Evolutionary conservation across 2,888 invertebrate genomes (phyloP).

Genomic region (Archaeoteleia sp.): DNA sequence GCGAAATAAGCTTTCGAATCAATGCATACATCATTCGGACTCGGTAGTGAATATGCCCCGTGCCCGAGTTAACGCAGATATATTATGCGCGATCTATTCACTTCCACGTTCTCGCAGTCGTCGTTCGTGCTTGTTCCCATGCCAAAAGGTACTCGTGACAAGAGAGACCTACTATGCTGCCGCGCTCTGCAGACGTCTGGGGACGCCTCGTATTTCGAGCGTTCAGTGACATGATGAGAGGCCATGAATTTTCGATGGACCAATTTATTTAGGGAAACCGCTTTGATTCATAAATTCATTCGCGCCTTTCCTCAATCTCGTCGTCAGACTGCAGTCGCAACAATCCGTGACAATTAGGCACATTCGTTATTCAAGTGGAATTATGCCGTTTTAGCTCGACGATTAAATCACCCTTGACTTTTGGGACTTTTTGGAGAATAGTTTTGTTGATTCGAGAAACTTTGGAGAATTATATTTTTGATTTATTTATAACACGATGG

Average conservation of each 20-base stretch:
- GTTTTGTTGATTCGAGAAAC: too few species aligned
- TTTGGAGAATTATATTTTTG: too few species aligned
- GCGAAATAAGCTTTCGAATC: not conserved
- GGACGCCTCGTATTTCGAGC: conserved; percentile 49
- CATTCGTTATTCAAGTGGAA: conserved; percentile 14
- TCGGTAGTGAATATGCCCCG: not conserved
- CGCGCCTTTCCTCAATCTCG: conserved; percentile 7
- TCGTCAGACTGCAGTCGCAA: conserved; percentile 23
- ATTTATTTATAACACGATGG: too few species aligned
- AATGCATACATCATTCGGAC: not conserved
- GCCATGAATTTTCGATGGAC: conserved; percentile 45
- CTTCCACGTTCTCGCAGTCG: conserved; percentile 26
- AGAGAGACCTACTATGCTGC: conserved; percentile 27
- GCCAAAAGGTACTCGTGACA: conserved; percentile 42
- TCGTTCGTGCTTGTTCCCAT: conserved; percentile 9
- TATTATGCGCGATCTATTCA: conserved; percentile 43
- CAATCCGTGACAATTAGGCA: conserved; percentile 12
- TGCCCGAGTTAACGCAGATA: conserved; percentile 18
- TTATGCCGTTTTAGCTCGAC: not conserved
- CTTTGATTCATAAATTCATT: conserved; percentile 45
- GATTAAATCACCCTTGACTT: too few species aligned
- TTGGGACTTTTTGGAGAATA: too few species aligned
- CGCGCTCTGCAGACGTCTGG: conserved; percentile 25
- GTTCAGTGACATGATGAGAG: conserved; percentile 41
- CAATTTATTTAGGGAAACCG: conserved; percentile 40